Evolutionary conservation across 2,797 vertebrate species (phyloP).

Genomic region (Pseudopleuronectes americanus): DNA sequence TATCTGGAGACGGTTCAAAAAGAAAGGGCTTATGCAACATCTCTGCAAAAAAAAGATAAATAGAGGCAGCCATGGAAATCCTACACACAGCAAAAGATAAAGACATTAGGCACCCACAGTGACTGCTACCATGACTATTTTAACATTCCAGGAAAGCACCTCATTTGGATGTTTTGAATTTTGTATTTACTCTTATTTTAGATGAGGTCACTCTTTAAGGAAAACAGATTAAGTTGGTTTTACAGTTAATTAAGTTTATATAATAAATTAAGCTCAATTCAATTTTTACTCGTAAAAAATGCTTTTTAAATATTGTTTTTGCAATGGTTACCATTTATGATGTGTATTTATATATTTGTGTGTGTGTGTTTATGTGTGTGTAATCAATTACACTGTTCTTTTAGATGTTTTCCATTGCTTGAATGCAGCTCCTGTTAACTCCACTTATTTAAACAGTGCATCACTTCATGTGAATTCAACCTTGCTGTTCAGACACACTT

Average conservation of each 20-base stretch:
- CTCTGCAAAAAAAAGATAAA: too few species aligned
- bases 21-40: background rate
- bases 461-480: background rate
- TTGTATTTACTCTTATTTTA: too few species aligned
- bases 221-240: too few species aligned
- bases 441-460: background rate
- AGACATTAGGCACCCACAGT: background rate
- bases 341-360: background rate
- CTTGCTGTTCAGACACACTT: background rate
- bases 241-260: too few species aligned
- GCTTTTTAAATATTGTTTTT: background rate
- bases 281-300: background rate
- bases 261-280: too few species aligned
- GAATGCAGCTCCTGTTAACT: background rate
- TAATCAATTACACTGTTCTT: background rate
- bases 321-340: background rate
- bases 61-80: background rate
- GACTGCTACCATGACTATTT: too few species aligned
- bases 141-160: too few species aligned
- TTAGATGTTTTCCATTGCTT: background rate
- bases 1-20: slow-evolving; percentile 37
- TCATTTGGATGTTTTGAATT: too few species aligned
- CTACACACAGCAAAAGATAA: background rate
- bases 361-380: too few species aligned
- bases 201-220: too few species aligned